Conservation (phyloP, 2,888 invertebrate species). For the Oligia fasciuncula region DNA sequence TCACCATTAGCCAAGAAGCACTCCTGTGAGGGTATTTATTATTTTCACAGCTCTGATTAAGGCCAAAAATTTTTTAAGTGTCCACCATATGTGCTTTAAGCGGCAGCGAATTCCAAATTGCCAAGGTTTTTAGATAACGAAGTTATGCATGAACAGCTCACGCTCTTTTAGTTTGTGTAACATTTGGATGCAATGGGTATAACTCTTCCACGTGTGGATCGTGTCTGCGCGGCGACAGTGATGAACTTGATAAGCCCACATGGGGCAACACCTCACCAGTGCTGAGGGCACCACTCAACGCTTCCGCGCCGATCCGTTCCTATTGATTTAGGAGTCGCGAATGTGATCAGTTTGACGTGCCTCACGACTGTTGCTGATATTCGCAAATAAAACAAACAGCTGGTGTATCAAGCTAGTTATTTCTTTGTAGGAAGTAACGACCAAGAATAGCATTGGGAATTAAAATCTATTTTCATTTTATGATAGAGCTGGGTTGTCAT, state of each 20-base stretch:
- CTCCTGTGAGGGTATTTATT: conserved; percentile 65
- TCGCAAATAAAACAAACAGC: conserved; percentile 51
- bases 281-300: conserved; percentile 51
- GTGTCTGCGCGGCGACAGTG: conserved; percentile 61
- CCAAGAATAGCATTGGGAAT: conserved; percentile 18
- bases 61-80: conserved; percentile 57
- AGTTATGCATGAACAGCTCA: conserved; percentile 9
- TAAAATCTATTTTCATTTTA: conserved; percentile 18
- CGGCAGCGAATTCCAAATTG: conserved; percentile 42
- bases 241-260: conserved; percentile 65
- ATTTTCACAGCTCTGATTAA: conserved; percentile 70
- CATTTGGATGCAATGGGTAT: conserved; percentile 4
- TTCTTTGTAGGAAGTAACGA: conserved; percentile 51
- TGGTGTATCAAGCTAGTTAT: conserved; percentile 54
- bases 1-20: conserved; percentile 71
- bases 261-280: conserved; percentile 42
- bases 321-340: conserved; percentile 61
- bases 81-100: conserved; percentile 25
- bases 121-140: conserved; percentile 31
- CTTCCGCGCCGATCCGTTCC: conserved; percentile 60
- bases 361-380: conserved; percentile 62
- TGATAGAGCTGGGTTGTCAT: conserved; percentile 11
- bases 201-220: conserved; percentile 40
- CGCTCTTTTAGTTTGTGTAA: neutral
- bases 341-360: conserved; percentile 62